A percentile compares a stretch with the other conserved stretches of the same genome.
Evolutionary conservation across 2,113 vertebrate species (phyloP).

Genomic region (Leptobrachium leishanense): DNA sequence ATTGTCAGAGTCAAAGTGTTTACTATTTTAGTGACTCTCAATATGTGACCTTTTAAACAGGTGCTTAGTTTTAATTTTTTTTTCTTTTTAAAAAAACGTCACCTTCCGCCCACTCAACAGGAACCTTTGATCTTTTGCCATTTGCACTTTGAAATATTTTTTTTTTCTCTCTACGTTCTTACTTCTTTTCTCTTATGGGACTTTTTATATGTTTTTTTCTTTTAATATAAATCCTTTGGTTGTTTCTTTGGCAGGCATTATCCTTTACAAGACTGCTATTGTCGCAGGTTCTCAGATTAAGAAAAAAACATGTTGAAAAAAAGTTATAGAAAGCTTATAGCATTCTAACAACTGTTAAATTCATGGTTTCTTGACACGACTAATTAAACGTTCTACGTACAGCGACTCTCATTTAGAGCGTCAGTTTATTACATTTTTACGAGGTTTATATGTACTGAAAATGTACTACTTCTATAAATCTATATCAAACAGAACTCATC

Average conservation of each 20-base stretch:
- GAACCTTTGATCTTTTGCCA: constrained; percentile 62
- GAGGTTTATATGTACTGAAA: background rate
- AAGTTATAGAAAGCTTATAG: constrained; percentile 12
- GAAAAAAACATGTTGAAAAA: constrained; percentile 3
- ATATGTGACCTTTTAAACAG: constrained; percentile 55
- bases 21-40: constrained; percentile 52
- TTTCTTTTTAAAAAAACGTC: constrained; percentile 52
- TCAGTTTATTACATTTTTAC: background rate
- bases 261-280: constrained; percentile 15
- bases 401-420: background rate
- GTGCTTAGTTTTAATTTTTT: constrained; percentile 54
- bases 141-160: constrained; percentile 58
- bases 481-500: no score
- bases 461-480: no score
- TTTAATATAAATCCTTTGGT: background rate
- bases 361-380: background rate
- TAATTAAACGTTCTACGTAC: constrained; percentile 6
- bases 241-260: constrained; percentile 32
- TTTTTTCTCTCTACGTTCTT: constrained; percentile 49
- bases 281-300: constrained; percentile 5
- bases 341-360: background rate
- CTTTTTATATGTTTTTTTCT: constrained; percentile 55
- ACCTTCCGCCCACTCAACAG: constrained; percentile 56
- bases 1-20: constrained; percentile 50
- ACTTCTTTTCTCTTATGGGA: constrained; percentile 38